phyloP scores from a whole-genome alignment of 2,113 vertebrate species.

The Myocastor coypus region DNA sequence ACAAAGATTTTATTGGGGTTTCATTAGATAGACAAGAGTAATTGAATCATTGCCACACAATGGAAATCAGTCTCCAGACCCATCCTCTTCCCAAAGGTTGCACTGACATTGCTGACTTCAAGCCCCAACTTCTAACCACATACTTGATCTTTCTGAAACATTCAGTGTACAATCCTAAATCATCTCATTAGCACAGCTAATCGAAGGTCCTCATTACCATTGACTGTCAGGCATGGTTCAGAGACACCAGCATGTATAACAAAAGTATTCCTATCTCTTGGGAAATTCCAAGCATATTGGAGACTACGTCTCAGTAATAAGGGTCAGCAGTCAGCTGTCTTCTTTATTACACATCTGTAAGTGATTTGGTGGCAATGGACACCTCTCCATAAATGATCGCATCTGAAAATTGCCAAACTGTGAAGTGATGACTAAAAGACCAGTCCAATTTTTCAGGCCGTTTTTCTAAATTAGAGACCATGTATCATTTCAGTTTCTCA shows the following conservation, averaged over 20 bases:
- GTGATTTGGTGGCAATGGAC: not conserved
- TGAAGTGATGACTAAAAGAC: slow-evolving; percentile 38
- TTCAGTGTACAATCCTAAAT: not conserved
- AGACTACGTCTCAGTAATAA: not conserved
- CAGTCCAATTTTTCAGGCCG: not conserved
- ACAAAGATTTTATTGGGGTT: not conserved
- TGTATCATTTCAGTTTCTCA: slow-evolving; percentile 7
- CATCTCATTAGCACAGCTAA: not conserved
- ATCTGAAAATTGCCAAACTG: not conserved
- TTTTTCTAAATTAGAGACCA: slow-evolving; percentile 14
- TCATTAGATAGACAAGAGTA: not conserved
- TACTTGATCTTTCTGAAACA: not conserved
- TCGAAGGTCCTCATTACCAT: not conserved
- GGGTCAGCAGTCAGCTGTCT: not conserved
- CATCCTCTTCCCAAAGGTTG: not conserved
- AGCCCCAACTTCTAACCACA: not conserved
- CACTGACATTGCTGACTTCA: not conserved
- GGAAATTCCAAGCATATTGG: slow-evolving; percentile 20
- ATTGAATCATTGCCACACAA: not conserved
- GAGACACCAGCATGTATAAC: not conserved
- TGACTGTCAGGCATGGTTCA: not conserved
- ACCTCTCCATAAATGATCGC: not conserved
- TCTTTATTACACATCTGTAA: not conserved
- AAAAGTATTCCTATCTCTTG: not conserved
- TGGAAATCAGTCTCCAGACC: not conserved